Evolutionary conservation across 2,888 invertebrate species (phyloP).

Genomic region (Synergus umbraculus): DNA sequence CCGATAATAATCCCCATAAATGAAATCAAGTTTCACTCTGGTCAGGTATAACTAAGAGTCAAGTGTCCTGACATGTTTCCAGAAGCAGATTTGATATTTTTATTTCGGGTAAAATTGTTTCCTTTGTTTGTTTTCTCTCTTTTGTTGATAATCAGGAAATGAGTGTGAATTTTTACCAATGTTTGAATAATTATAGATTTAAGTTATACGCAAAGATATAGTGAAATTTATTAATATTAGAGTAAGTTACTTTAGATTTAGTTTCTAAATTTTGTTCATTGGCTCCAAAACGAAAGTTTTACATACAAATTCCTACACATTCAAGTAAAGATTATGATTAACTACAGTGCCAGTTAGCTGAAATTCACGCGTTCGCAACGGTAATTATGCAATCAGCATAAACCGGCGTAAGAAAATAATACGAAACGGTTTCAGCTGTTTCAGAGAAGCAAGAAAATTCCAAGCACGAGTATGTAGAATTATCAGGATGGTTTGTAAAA

Average conservation of each 20-base stretch:
- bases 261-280: too few species aligned
- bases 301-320: background rate
- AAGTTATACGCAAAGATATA: too few species aligned
- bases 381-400: constrained; percentile 31
- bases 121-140: too few species aligned
- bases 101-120: too few species aligned
- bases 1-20: background rate
- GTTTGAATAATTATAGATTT: too few species aligned
- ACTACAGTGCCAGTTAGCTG: background rate
- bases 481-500: constrained; percentile 3
- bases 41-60: background rate
- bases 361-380: constrained; percentile 7
- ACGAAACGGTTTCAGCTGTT: constrained; percentile 8
- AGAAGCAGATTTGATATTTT: too few species aligned
- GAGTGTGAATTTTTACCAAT: too few species aligned
- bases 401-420: constrained; percentile 21
- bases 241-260: too few species aligned
- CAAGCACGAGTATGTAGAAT: background rate
- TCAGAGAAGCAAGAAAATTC: constrained; percentile 14
- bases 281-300: background rate
- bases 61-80: background rate
- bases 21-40: background rate
- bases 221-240: background rate
- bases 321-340: constrained; percentile 8
- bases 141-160: too few species aligned